Base-by-base conservation (phyloP, 1,140 invertebrate genomes). In the Daktulosphaira vitifoliae region DNA sequence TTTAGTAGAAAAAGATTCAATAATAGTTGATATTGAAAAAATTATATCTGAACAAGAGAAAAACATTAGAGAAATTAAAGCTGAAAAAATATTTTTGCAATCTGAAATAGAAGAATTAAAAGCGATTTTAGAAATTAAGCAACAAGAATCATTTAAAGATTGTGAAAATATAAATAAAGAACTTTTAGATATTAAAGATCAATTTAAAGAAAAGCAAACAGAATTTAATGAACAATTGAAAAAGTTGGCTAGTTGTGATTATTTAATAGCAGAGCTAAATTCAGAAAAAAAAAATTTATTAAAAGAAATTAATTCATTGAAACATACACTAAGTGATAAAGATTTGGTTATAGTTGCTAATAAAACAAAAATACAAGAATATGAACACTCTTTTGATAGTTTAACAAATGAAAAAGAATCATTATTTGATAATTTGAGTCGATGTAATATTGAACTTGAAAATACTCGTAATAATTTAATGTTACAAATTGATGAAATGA, bases 231-330 rank as follows among this genome's bases (percentile, higher is more conserved):
- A 59, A 20, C 26, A 46, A 25, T 0, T 15, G 44, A 29, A 59
- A 20, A 15, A 16, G 26, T 44, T 16, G 15, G 11, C 3, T 39
- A 46, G 1, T 2, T 29, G 1, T 13, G 44, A 46, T 18, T n/a
- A 33, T 6, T 5, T 6, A 5, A 22, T 48, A 46, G 13, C 6
- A 15, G 0, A 20, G 26, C 46, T 62, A 33, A 62, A 8, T 11
- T 22, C 18, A 20, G 25, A 62, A 48, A 48, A 2, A 62, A 39
- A 62, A 29, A 48, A 62, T 26, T 62, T 62, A 2, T 29, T 46
- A 33, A 62, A 46, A 20, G 44, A 48, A 48, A 33, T 2, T 2
- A 29, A 48, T 48, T 3, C 0, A 0, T 25, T 62, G 16, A 33
- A 62, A 3, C 20, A 15, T 62, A 48, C 11, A 18, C n/a, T 48